Conservation (phyloP, 2,888 invertebrate genomes). For the Kuschelorhynchus macadamiae region DNA sequence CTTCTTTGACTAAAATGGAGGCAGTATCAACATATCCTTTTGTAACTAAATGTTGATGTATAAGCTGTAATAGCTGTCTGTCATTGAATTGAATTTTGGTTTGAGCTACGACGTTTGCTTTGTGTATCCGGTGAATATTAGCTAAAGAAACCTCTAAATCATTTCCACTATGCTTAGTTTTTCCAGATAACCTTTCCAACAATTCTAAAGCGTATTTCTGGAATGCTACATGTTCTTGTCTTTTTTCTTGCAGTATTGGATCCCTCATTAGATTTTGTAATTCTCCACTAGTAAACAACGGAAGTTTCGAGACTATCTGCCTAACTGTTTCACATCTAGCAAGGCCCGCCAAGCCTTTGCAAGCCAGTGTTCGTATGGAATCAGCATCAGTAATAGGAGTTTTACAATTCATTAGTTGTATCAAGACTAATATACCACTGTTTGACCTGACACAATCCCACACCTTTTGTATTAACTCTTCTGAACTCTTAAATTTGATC, state of each 20-base stretch:
- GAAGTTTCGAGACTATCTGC: conserved; percentile 96
- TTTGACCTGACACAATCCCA: conserved; percentile 96
- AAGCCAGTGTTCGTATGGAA: conserved; percentile 92
- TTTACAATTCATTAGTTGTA: conserved; percentile 91
- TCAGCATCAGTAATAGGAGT: conserved; percentile 98
- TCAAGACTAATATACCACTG: conserved; percentile 95
- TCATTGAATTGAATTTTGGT: conserved; percentile 96
- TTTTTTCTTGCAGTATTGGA: conserved; percentile 96
- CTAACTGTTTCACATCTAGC: conserved; percentile 93
- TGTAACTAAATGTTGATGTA: conserved; percentile 87
- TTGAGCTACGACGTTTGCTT: conserved; percentile 94
- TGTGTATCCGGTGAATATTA: conserved; percentile 85
- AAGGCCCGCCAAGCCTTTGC: conserved; percentile 92
- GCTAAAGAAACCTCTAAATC: conserved; percentile 90
- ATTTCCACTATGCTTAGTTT: conserved; percentile 83
- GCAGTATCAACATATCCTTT: conserved; percentile 85
- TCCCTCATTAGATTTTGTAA: conserved; percentile 95
- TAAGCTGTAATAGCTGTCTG: conserved; percentile 91
- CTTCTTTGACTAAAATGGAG: conserved; percentile 81
- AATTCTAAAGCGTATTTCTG: conserved; percentile 94
- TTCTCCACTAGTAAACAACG: conserved; percentile 93
- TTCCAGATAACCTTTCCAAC: conserved; percentile 91
- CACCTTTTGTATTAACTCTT: conserved; percentile 87
- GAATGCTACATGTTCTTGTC: conserved; percentile 95
- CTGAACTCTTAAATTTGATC: conserved; percentile 77